Base-by-base conservation (phyloP, 2,797 vertebrate species). In the Muscicapa striata region DNA sequence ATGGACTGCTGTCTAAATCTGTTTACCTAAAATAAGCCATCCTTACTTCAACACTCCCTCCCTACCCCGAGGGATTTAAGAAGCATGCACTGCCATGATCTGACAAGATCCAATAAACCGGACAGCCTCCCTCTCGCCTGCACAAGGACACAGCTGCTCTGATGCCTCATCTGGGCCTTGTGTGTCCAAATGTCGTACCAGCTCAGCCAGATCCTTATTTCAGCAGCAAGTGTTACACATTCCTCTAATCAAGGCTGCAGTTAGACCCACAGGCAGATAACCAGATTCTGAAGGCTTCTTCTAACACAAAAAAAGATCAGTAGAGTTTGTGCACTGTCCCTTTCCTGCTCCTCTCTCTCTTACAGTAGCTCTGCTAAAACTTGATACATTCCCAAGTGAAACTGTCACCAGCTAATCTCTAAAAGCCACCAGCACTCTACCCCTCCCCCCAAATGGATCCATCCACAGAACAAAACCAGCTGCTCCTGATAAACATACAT, bases 1-100 rank as follows among this genome's bases (percentile, higher is more conserved):
- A 57, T 1, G 8, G 63, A 73, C 61, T 54, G 38, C 75, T 89
- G 41, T 75, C 75, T 93, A 91, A 90, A 93, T 84, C 89, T 93
- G 76, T 93, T 91, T 79, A 92, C 91, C 91, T 94, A 95, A 97
- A 97, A 91, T 94, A 96, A 95, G 34, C 51, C 86, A 88, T 77
- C 66, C 77, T 57, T 94, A 75, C 82, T 76, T 36, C 2, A 5
- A 36, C 90, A 72, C 64, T 86, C 87, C 89, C 84, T 91, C 72
- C 72, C 57, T 62, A 27, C 17, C 91, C 93, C 1, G 2, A 90
- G 84, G 91, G 91, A 96, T 95, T 96, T 97, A 80, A 89, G 77
- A 82, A 91, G 89, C 91, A 63, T 72, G 75, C 70, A 87, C 15
- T 79, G 84, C 93, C 90, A 70, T 70, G 84, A 95, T 88, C 95